Percentiles rank a stretch among this genome's conserved stretches.
Evolutionary conservation across 2,888 invertebrate species (phyloP).

Genomic region (Mylabris sibirica): DNA sequence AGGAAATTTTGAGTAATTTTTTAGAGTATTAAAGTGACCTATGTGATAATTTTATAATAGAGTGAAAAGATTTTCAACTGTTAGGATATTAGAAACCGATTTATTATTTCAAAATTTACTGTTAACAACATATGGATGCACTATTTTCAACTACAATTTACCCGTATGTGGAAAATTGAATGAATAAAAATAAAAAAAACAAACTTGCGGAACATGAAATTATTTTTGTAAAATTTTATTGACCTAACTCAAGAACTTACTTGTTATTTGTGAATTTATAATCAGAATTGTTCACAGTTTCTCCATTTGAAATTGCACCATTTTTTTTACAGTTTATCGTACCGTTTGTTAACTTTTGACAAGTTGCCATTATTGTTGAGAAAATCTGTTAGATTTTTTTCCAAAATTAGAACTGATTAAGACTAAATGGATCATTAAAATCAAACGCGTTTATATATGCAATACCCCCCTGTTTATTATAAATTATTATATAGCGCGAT

Average conservation of each 20-base stretch:
- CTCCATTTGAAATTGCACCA: slow-evolving; percentile 21
- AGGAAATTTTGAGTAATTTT: neutral
- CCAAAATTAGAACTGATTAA: neutral
- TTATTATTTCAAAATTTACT: too few relatives aligned
- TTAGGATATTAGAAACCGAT: too few relatives aligned
- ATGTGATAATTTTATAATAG: too few relatives aligned
- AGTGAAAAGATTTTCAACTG: too few relatives aligned
- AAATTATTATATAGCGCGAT: neutral
- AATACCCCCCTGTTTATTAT: neutral
- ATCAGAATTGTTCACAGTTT: slow-evolving; percentile 29
- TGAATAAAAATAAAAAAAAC: neutral
- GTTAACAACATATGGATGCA: too few relatives aligned
- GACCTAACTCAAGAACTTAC: slow-evolving; percentile 19
- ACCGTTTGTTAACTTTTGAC: slow-evolving; percentile 15
- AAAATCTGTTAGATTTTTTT: neutral
- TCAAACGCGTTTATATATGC: slow-evolving; percentile 6
- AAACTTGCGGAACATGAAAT: neutral
- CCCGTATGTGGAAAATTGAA: too few relatives aligned
- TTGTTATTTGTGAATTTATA: slow-evolving; percentile 27
- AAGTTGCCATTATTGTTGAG: slow-evolving; percentile 11
- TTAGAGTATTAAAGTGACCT: neutral
- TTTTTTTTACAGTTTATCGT: slow-evolving; percentile 14
- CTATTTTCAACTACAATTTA: too few relatives aligned
- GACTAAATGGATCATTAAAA: neutral
- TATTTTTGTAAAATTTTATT: neutral